phyloP scores from a whole-genome alignment of 1,140 invertebrate genomes.

The Hetaerina americana region DNA sequence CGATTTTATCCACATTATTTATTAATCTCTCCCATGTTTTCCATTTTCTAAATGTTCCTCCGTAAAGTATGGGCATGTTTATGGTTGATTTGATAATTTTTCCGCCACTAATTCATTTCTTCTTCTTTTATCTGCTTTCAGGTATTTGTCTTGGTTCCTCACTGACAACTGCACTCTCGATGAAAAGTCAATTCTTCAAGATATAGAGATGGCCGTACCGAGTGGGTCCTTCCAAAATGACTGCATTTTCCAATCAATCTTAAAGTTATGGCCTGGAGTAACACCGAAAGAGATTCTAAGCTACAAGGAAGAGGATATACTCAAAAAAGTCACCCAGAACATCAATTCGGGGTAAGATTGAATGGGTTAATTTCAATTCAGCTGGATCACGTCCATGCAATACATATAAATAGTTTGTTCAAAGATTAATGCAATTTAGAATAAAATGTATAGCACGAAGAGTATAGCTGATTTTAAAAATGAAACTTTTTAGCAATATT shows the following conservation, averaged over 20 bases:
- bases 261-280: slow-evolving; percentile 25
- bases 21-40: no score
- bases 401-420: no score
- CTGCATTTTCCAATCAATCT: slow-evolving; percentile 28
- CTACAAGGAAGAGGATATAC: slow-evolving; percentile 22
- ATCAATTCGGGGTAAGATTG: slow-evolving; percentile 23
- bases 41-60: no score
- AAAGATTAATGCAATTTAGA: no score
- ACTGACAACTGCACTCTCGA: slow-evolving; percentile 12
- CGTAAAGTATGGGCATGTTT: not conserved
- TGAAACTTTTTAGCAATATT: no score
- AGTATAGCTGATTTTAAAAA: no score
- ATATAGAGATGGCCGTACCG: slow-evolving; percentile 21
- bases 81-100: not conserved
- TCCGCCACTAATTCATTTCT: no score
- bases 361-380: no score
- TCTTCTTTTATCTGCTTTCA: slow-evolving; percentile 13
- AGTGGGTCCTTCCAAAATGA: slow-evolving; percentile 20
- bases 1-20: no score
- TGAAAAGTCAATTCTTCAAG: slow-evolving; percentile 14
- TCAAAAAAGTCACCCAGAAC: slow-evolving; percentile 23
- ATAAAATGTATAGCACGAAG: no score
- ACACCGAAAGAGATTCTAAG: slow-evolving; percentile 18
- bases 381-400: no score
- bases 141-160: slow-evolving; percentile 29